Evolutionary conservation across 2,888 invertebrate species (phyloP).

Genomic region (Callyntrura sp.): DNA sequence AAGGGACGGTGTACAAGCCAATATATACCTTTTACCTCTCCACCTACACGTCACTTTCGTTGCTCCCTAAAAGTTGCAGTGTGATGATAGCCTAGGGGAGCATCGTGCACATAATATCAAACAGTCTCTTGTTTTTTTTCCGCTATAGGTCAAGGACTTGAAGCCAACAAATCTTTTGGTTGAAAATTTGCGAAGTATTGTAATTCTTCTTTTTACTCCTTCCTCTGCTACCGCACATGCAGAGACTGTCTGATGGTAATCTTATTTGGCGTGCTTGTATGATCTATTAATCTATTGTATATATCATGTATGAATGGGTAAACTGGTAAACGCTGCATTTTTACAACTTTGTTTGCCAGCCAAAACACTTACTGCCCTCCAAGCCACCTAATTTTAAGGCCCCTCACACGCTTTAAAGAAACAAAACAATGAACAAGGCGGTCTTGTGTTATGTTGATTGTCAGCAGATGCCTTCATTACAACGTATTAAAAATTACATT

Average conservation of each 20-base stretch:
- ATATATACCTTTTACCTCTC: too few species aligned
- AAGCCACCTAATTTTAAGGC: background rate
- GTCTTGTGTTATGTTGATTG: background rate
- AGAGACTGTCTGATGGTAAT: background rate
- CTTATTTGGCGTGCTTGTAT: background rate
- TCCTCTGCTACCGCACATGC: background rate
- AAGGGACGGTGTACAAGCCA: too few species aligned
- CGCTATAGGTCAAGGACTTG: conserved; percentile 42
- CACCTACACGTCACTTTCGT: too few species aligned
- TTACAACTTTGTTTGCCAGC: too few species aligned
- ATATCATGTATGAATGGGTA: too few species aligned
- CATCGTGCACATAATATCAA: background rate
- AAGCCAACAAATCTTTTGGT: background rate
- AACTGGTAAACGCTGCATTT: too few species aligned
- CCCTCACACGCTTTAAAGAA: background rate
- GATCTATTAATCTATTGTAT: too few species aligned
- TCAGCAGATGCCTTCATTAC: background rate
- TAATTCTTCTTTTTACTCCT: background rate
- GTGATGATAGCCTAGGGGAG: background rate
- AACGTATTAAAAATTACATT: conserved; percentile 2
- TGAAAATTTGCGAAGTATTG: background rate
- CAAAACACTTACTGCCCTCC: background rate
- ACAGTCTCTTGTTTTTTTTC: conserved; percentile 31
- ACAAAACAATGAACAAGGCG: background rate
- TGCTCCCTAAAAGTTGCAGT: too few species aligned